Conservation (phyloP, 2,113 vertebrate genomes). For the Chamaea fasciata region DNA sequence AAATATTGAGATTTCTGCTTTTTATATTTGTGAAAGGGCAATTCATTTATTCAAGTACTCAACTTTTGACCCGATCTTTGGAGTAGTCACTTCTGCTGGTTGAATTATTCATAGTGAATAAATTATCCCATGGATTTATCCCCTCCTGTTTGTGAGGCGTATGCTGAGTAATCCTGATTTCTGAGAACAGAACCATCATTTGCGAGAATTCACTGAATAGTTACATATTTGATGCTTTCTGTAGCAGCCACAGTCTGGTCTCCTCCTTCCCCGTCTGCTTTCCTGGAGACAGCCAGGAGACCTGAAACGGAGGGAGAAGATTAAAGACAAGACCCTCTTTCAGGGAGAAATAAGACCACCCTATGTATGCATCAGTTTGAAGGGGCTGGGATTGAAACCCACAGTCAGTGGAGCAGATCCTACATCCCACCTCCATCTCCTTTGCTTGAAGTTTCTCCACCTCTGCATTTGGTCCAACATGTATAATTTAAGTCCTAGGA, state of each 20-base stretch:
- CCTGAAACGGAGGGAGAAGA: background rate
- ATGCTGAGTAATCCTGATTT: slow-evolving; percentile 42
- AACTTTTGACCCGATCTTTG: slow-evolving; percentile 65
- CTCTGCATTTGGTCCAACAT: background rate
- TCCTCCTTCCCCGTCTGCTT: background rate
- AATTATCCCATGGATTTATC: slow-evolving; percentile 43
- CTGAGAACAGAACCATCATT: slow-evolving; percentile 43
- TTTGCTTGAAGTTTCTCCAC: background rate
- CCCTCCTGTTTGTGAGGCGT: background rate
- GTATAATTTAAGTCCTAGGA: background rate
- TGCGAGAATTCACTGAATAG: background rate
- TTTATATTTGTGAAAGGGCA: slow-evolving; percentile 61
- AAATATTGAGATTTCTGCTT: slow-evolving; percentile 63
- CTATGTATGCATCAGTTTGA: background rate
- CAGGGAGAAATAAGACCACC: background rate
- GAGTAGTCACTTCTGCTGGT: slow-evolving; percentile 52
- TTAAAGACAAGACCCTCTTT: background rate
- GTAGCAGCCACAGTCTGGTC: accelerated
- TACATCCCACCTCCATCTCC: background rate
- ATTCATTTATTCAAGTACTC: slow-evolving; percentile 64
- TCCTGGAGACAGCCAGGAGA: background rate
- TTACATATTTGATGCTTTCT: background rate
- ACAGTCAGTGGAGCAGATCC: background rate
- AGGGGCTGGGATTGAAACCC: background rate
- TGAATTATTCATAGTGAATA: slow-evolving; percentile 61